Evolutionary conservation across 2,888 invertebrate genomes (phyloP), one percentile per base, ranked within the genome.

Genomic region (Drosophila mulleri): DNA sequence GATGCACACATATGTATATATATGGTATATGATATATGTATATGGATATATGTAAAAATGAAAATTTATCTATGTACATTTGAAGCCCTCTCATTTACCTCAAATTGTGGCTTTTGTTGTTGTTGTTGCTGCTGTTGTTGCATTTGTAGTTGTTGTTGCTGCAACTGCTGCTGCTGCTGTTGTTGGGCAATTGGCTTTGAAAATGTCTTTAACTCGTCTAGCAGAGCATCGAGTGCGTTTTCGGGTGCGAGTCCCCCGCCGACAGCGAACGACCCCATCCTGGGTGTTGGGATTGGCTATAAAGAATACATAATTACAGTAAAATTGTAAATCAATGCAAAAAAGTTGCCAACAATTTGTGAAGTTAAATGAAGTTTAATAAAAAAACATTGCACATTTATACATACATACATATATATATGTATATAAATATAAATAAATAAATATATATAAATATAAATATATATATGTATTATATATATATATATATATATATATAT

Each of bases 161-260:
- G 50, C 1, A 74, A 72, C 0, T 82, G 82, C 0, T 83, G 83
- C 0, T 83, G 83, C 0, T 86, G 87, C 0, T 87, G 86, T 20
- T 86, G 86, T 67, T 86, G 91, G 80, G 90, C 90, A 79, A 92
- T 93, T 58, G 97, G 97, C 92, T 96, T 96, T 63, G 97, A 96
- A 93, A 97, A 97, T 39, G 97, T 97, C 93, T 98, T 97, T 80
- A 98, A 94, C 93, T 98, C 98, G 93, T 97, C 97, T 96, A 98
- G 94, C 96, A 98, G 94, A 95, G 97, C 97, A 96, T 98, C 98
- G 96, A 98, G 97, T 95, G 98, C 97, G 96, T 98, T 98, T 96
- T 98, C 97, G 95, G 97, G 93, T 91, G 93, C 92, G 92, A 92
- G 80, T 94, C 94, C 92, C 93, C 93, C 93, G 94, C 94, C 94